phyloP scores from a whole-genome alignment of 1,140 invertebrate species.

The Heliconius hermathena region DNA sequence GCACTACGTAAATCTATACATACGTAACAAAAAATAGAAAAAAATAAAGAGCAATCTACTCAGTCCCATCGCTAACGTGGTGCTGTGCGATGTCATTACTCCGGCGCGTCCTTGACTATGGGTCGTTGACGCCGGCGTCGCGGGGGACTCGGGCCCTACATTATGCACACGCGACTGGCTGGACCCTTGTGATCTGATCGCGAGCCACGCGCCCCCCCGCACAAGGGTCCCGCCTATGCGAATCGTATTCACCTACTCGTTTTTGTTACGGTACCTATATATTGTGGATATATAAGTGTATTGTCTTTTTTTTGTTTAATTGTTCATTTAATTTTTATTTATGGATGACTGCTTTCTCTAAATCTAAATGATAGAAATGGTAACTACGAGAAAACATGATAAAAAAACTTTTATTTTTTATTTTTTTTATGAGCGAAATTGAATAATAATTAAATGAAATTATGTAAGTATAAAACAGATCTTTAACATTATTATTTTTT shows the following conservation, averaged over 20 bases:
- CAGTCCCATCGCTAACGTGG: conserved; percentile 18
- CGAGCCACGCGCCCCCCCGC: conserved; percentile 37
- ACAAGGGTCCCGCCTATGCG: conserved; percentile 26
- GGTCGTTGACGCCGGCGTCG: conserved; percentile 68
- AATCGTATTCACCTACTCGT: not conserved
- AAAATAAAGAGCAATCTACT: conserved; percentile 32
- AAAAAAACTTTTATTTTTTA: too few species aligned
- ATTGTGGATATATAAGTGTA: not conserved
- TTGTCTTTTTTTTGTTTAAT: not conserved
- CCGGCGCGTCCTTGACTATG: conserved; percentile 67
- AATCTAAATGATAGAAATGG: too few species aligned
- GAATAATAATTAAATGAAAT: not conserved
- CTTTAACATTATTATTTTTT: not conserved
- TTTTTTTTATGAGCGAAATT: too few species aligned
- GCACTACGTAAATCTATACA: not conserved
- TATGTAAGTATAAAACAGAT: too few species aligned
- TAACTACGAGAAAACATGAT: too few species aligned
- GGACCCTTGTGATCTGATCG: conserved; percentile 54
- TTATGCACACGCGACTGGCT: conserved; percentile 38
- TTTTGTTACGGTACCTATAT: not conserved
- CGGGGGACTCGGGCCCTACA: conserved; percentile 58
- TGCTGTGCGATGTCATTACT: conserved; percentile 43
- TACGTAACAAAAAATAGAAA: conserved; percentile 10
- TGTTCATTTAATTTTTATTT: not conserved
- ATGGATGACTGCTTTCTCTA: too few species aligned